Evolutionary conservation across 2,888 invertebrate genomes (phyloP).

Genomic region (Sceliomorpha sp.): DNA sequence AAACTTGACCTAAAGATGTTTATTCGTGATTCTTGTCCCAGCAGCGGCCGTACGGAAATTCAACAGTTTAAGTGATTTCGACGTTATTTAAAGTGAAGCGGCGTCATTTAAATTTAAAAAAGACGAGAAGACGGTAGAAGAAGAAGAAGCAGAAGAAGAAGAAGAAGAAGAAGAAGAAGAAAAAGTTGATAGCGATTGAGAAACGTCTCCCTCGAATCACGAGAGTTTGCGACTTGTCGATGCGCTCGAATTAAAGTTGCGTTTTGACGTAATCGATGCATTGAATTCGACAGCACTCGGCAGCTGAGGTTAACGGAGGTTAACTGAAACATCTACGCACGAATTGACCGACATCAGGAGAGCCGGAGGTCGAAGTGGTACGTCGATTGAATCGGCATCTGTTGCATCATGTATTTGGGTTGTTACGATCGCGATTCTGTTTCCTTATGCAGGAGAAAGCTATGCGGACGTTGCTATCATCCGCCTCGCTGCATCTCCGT

Average conservation of each 20-base stretch:
- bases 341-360: slow-evolving; percentile 53
- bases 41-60: too few species aligned
- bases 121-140: too few species aligned
- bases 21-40: too few species aligned
- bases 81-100: too few species aligned
- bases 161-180: too few species aligned
- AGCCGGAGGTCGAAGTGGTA: slow-evolving; percentile 26
- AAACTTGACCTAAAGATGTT: too few species aligned
- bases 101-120: too few species aligned
- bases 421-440: slow-evolving; percentile 39
- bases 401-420: slow-evolving; percentile 61
- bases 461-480: slow-evolving; percentile 21
- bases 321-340: slow-evolving; percentile 67
- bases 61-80: too few species aligned
- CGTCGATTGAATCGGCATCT: slow-evolving; percentile 57
- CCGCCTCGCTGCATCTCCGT: slow-evolving; percentile 21
- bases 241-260: slow-evolving; percentile 59
- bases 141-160: too few species aligned
- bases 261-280: slow-evolving; percentile 76
- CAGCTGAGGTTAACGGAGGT: slow-evolving; percentile 72
- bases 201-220: slow-evolving; percentile 11
- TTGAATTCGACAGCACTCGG: slow-evolving; percentile 68
- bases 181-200: slow-evolving; percentile 31
- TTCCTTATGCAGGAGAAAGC: slow-evolving; percentile 21
- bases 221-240: slow-evolving; percentile 45